Conservation (phyloP, 2,113 vertebrate genomes). For the Condylura cristata region DNA sequence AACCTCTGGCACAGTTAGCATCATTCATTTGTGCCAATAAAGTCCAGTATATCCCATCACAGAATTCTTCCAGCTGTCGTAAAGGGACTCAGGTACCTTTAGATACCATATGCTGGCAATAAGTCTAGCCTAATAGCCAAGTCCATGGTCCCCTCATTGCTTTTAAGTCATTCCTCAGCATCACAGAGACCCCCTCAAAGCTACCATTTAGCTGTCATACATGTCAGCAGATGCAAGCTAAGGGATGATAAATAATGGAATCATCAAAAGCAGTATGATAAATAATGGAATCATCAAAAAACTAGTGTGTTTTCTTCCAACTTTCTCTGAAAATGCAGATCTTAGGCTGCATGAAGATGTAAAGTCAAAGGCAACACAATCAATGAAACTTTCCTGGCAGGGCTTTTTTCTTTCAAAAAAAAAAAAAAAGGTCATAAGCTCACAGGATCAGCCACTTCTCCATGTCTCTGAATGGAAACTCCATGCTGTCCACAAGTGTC, state of each 20-base stretch:
- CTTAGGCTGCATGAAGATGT: not conserved
- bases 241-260: conserved; percentile 52
- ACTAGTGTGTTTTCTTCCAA: not conserved
- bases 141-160: conserved; percentile 54
- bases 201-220: conserved; percentile 44
- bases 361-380: not conserved
- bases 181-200: conserved; percentile 20
- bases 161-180: conserved; percentile 70
- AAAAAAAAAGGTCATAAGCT: too few relatives aligned
- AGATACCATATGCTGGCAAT: conserved; percentile 60
- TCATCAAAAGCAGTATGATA: conserved; percentile 18
- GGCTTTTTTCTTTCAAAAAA: not conserved
- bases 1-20: not conserved
- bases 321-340: not conserved
- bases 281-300: conserved; percentile 26
- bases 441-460: not conserved
- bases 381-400: not conserved
- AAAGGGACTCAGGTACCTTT: conserved; percentile 69
- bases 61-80: conserved; percentile 59
- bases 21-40: conserved; percentile 49
- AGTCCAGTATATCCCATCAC: not conserved
- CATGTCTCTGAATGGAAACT: too few relatives aligned
- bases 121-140: conserved; percentile 64
- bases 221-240: conserved; percentile 33
- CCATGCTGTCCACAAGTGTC: not conserved